phyloP scores from a whole-genome alignment of 2,797 vertebrate species.

The Pangasius mekongensis region DNA sequence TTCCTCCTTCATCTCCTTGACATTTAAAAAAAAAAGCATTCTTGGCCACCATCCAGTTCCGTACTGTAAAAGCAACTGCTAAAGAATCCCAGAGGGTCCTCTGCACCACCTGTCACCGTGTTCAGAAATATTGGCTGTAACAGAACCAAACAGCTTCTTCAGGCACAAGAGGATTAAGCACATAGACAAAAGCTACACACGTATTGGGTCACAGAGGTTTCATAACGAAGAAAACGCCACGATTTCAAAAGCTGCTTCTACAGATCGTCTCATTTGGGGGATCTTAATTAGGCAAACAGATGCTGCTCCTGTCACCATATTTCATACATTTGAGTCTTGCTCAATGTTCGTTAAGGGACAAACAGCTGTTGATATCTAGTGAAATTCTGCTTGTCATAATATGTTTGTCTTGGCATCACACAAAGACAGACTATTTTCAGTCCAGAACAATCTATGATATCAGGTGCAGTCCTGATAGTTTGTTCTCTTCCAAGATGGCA shows the following conservation, averaged over 20 bases:
- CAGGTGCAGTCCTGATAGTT: neutral
- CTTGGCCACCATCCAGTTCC: constrained; percentile 34
- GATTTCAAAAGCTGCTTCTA: no score
- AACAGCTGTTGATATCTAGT: no score
- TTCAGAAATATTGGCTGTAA: constrained; percentile 29
- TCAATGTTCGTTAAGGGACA: no score
- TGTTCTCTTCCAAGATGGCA: neutral
- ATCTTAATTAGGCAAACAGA: no score
- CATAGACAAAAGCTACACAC: neutral
- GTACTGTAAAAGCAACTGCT: constrained; percentile 44
- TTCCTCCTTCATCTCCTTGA: constrained; percentile 49
- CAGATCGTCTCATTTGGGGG: no score
- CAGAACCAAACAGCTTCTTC: constrained; percentile 3
- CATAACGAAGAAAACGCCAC: no score
- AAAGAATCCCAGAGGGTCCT: constrained; percentile 34
- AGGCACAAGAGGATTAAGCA: neutral
- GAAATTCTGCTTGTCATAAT: neutral
- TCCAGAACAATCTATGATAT: neutral
- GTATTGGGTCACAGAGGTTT: neutral
- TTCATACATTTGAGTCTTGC: no score
- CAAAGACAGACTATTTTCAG: neutral
- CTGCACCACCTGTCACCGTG: constrained; percentile 43
- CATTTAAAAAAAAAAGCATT: constrained; percentile 43
- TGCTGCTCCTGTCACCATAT: no score
- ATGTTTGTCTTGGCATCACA: neutral